Evolutionary conservation across 2,797 vertebrate species (phyloP), one percentile per base, ranked within the genome.

Genomic region (Silurus aristotelis): DNA sequence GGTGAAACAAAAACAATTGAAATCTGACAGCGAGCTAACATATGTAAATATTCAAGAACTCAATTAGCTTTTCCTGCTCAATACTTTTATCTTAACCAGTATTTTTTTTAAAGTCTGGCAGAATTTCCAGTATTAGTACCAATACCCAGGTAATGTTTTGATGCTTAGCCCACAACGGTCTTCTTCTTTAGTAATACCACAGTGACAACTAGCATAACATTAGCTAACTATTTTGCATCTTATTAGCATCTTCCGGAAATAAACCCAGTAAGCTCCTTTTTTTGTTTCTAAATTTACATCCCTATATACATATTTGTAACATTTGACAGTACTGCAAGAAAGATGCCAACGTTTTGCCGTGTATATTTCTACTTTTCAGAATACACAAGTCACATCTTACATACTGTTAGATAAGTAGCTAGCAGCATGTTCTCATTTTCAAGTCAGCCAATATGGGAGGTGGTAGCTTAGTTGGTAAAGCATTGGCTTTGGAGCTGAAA

Each of bases 241-340:
- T 56, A 61, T 77, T 58, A 58, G 27, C 25, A 20, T 77, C 73
- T 77, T 77, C 55, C 31, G 73, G 17, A 38, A 38, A 77, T 38
- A 78, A 60, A 58, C 61, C 9, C 19, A 7, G 22, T 63, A 6
- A 20, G 38, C 38, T 38, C 38, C 31, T 31, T 38, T 4, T 38
- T 38, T 38, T 38, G 3, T 38, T 38, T 38, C 38, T 38, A 1
- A 38, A 38, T 38, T 38, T 38, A 38, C 38, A 38, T 38, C 38
- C 38, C 38, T 38, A 38, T 38, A 38, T 38, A 38, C 38, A 38
- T 38, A 38, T 38, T 38, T 38, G 38, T 38, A 38, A 38, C 38
- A 38, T 38, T 38, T 38, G 38, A 38, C 38, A 38, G 38, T 38
- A 38, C 38, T 38, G 38, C 38, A 38, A 38, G 38, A 38, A 38